Conservation (phyloP, 2,888 invertebrate genomes). For the Alitta virens region DNA sequence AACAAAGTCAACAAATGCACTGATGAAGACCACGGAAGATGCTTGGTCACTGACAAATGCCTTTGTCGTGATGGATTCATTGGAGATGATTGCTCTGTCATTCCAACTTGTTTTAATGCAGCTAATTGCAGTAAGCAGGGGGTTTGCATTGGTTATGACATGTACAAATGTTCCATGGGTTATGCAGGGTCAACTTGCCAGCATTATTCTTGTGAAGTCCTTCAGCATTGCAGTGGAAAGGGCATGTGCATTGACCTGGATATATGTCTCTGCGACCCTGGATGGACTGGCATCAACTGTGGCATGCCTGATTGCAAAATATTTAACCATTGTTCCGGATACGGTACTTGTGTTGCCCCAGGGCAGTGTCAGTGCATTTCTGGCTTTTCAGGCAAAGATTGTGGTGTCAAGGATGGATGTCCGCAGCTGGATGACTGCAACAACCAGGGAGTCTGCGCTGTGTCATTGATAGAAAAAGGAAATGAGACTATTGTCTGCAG, state of each 20-base stretch:
- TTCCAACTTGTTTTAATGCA: not conserved
- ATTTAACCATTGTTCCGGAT: not conserved
- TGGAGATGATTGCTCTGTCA: not conserved
- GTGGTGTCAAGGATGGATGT: not conserved
- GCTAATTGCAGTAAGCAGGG: not conserved
- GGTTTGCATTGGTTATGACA: conserved; percentile 1
- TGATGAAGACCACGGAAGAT: not conserved
- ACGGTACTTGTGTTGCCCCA: not conserved
- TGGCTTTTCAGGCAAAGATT: not conserved
- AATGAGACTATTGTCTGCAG: not conserved
- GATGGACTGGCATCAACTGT: not conserved
- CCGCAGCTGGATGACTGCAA: conserved; percentile 1
- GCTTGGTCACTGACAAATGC: conserved; percentile 1
- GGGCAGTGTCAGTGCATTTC: not conserved
- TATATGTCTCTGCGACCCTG: not conserved
- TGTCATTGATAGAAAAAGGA: not conserved
- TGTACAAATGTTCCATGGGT: not conserved
- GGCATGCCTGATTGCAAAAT: not conserved
- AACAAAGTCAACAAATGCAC: conserved; percentile 5
- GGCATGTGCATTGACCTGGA: not conserved
- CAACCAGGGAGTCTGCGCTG: not conserved
- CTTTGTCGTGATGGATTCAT: conserved; percentile 8
- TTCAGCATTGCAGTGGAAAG: not conserved
- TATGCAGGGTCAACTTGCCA: not conserved
- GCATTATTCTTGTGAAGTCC: not conserved